Conservation (phyloP, 2,113 vertebrate genomes). For the Heloderma charlesbogerti region DNA sequence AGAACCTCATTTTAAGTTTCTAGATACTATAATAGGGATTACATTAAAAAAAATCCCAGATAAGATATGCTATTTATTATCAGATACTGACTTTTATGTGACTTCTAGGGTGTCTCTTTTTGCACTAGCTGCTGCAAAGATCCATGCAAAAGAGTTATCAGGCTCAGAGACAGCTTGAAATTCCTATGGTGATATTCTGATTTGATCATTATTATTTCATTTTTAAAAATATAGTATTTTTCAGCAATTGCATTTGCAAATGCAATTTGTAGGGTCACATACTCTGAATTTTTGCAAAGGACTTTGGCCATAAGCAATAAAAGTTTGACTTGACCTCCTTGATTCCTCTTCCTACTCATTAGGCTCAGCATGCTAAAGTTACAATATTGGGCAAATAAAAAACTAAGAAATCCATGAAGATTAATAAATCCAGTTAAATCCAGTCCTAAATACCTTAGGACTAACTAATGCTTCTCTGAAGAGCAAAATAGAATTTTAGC, state of each 20-base stretch:
- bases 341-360: not conserved
- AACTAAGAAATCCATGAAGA: not conserved
- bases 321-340: not conserved
- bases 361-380: not conserved
- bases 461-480: not conserved
- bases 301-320: not conserved
- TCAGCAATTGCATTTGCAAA: not conserved
- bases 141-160: not conserved
- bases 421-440: not conserved
- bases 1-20: too few relatives aligned
- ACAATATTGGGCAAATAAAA: not conserved
- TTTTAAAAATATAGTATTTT: too few relatives aligned
- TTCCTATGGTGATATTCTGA: not conserved
- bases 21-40: too few relatives aligned
- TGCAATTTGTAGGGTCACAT: not conserved
- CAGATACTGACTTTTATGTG: too few relatives aligned
- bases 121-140: not conserved
- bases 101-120: not conserved
- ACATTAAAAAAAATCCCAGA: too few relatives aligned
- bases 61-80: too few relatives aligned
- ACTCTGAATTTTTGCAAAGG: not conserved
- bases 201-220: not conserved
- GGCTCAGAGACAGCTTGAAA: too few relatives aligned
- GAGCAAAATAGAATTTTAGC: not conserved
- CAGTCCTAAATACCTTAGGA: too few relatives aligned